These are phyloP conservation scores for Petroica traversi DNA, from an alignment of 2,113 vertebrate species.

Conservation along the genomic window DNA sequence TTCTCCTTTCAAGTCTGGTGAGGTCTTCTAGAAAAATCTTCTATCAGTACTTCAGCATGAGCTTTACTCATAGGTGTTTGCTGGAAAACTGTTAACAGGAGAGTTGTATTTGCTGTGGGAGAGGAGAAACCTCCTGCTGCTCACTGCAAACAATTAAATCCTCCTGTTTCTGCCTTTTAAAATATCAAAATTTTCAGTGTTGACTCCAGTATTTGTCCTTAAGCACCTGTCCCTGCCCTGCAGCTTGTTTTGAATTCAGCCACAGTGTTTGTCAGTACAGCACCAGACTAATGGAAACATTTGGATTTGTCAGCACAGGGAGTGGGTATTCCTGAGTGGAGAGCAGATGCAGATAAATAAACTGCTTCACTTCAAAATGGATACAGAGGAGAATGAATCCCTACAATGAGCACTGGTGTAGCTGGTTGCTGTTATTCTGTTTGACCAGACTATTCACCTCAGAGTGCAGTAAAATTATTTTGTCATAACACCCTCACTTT, in stretches of 20 bases:
- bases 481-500: neutral
- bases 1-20: neutral
- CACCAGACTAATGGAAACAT: neutral
- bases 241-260: neutral
- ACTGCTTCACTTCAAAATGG: neutral
- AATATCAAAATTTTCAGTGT: neutral
- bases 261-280: neutral
- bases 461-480: neutral
- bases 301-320: neutral
- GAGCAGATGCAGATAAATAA: neutral
- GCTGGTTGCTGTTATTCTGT: neutral
- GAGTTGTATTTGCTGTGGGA: rapidly evolving
- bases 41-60: neutral
- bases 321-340: neutral
- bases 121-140: neutral
- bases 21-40: neutral
- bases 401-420: neutral
- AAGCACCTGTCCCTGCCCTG: neutral
- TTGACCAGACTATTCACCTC: neutral
- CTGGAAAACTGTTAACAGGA: neutral
- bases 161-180: neutral
- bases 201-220: neutral
- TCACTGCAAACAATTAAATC: neutral
- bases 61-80: neutral
- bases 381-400: neutral